These are phyloP conservation scores for Lethrus apterus DNA, from an alignment of 1,140 invertebrate species.

Conservation along the genomic window DNA sequence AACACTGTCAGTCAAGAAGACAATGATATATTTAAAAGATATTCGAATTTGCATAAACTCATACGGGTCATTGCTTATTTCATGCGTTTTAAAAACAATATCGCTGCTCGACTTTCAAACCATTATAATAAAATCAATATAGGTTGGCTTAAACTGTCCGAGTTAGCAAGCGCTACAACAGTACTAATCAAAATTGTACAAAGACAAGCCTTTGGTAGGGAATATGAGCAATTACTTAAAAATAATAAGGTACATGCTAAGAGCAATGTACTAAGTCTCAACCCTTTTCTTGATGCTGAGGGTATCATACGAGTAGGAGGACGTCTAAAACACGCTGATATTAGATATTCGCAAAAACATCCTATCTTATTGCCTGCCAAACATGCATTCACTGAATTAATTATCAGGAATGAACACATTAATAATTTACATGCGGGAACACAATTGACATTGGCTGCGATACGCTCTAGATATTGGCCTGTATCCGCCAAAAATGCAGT, in stretches of 20 bases:
- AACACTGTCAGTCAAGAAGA: neutral
- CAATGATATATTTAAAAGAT: neutral
- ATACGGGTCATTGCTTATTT: no score
- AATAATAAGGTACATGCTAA: neutral
- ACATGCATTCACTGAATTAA: neutral
- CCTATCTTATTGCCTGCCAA: neutral
- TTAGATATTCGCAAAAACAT: neutral
- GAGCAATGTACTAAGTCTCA: neutral
- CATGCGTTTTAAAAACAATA: no score
- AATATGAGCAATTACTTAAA: neutral
- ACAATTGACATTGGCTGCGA: neutral
- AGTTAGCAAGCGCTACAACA: neutral
- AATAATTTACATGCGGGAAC: neutral
- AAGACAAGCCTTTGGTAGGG: neutral
- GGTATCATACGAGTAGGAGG: neutral
- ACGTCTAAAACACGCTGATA: neutral
- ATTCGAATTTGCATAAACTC: no score
- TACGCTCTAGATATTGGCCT: constrained; percentile 1
- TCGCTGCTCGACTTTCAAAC: no score
- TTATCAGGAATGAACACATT: neutral
- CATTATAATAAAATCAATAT: no score
- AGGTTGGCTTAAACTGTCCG: no score
- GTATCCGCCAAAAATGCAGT: neutral
- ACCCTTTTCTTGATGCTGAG: neutral
- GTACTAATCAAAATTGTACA: neutral